Conservation (phyloP, 2,888 invertebrate genomes). For the Diarsia rubi region DNA sequence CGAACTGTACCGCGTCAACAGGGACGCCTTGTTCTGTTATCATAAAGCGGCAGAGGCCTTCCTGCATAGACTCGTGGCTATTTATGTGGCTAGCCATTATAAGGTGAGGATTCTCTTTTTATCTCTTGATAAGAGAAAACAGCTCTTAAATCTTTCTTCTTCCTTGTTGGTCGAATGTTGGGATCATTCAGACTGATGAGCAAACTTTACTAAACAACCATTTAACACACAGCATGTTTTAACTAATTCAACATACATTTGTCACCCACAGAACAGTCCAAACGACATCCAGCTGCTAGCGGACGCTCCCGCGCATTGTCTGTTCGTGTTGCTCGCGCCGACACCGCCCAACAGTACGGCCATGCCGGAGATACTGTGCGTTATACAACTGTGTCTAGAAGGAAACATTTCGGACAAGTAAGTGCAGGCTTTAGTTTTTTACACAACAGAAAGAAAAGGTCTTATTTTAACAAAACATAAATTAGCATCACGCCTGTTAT, state of each 20-base stretch:
- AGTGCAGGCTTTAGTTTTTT: slow-evolving; percentile 51
- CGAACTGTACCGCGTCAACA: slow-evolving; percentile 96
- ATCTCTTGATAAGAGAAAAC: no score
- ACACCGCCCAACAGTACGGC: slow-evolving; percentile 93
- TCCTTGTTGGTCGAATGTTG: no score
- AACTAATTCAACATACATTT: not conserved
- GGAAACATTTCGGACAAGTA: slow-evolving; percentile 93
- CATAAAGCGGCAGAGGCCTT: slow-evolving; percentile 98
- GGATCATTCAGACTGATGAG: no score
- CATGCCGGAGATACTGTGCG: slow-evolving; percentile 98
- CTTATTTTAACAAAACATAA: no score
- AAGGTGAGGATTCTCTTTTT: slow-evolving; percentile 91
- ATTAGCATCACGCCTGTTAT: no score
- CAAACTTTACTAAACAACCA: not conserved
- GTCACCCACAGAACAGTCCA: slow-evolving; percentile 95
- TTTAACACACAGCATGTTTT: not conserved
- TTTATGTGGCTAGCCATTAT: slow-evolving; percentile 99
- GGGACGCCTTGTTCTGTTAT: slow-evolving; percentile 98
- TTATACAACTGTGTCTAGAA: slow-evolving; percentile 96
- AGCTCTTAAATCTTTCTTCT: no score
- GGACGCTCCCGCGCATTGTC: slow-evolving; percentile 99
- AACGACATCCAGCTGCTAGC: slow-evolving; percentile 99
- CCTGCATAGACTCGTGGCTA: slow-evolving; percentile 96
- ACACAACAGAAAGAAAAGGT: no score
- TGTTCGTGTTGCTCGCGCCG: slow-evolving; percentile 97